These are phyloP conservation scores for Heliconius hermathena DNA, from an alignment of 1,140 invertebrate species.

Conservation along the genomic window DNA sequence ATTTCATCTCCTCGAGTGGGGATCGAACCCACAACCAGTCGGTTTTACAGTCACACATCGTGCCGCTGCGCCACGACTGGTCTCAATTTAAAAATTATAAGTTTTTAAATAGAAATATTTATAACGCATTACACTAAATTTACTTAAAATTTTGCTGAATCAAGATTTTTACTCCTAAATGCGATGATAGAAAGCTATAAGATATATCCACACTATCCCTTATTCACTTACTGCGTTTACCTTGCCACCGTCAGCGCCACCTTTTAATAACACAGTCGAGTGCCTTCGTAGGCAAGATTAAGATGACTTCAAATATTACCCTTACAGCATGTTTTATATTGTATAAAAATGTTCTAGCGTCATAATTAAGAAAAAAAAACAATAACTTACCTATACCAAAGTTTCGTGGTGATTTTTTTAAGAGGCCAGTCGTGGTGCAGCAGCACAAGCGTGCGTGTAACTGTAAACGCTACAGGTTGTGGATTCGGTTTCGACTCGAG, in stretches of 20 bases:
- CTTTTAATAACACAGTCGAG: constrained; percentile 81
- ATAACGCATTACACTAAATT: background rate
- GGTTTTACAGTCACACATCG: no score
- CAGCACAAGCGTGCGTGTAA: no score
- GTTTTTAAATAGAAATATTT: no score
- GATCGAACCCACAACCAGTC: no score
- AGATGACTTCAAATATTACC: constrained; percentile 72
- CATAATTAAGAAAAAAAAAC: background rate
- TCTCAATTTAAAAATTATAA: no score
- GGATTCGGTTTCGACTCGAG: no score
- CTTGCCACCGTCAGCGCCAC: constrained; percentile 57
- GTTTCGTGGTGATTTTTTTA: no score
- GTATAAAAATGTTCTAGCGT: background rate
- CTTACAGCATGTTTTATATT: constrained; percentile 41
- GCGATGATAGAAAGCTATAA: constrained; percentile 60
- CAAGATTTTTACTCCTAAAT: constrained; percentile 38
- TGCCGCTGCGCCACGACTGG: no score
- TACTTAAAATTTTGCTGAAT: constrained; percentile 42
- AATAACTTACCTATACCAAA: no score
- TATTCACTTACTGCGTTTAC: constrained; percentile 53
- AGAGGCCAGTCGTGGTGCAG: no score
- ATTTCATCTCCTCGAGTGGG: no score
- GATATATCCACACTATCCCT: constrained; percentile 66
- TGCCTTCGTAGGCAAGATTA: constrained; percentile 69
- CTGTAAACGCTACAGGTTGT: no score